Conservation (phyloP, 1,140 invertebrate species). For the Neodiprion fabricii region DNA sequence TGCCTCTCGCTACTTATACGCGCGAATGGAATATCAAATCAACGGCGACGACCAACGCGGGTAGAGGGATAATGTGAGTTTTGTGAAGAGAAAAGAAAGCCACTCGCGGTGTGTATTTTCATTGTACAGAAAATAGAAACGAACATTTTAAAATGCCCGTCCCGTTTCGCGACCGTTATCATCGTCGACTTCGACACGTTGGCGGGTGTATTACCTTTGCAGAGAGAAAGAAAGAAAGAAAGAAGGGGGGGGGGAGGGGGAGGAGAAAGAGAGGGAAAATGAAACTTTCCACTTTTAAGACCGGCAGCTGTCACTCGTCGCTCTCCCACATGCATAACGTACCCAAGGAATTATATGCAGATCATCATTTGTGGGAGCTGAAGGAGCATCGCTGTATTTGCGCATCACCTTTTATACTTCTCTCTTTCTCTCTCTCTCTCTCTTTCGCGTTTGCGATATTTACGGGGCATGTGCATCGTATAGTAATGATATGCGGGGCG, state of each 20-base stretch:
- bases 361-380: neutral
- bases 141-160: neutral
- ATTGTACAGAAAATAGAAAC: neutral
- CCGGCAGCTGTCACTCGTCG: constrained; percentile 19
- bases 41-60: too few relatives aligned
- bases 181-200: neutral
- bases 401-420: neutral
- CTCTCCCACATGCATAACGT: constrained; percentile 20
- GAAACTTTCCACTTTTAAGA: constrained; percentile 6
- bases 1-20: too few relatives aligned
- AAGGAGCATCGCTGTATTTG: neutral
- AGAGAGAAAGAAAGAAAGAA: constrained; percentile 11
- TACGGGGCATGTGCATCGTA: neutral
- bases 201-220: neutral
- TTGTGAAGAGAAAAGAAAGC: neutral
- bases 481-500: neutral
- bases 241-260: neutral
- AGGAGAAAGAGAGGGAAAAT: constrained; percentile 16
- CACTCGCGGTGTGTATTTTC: neutral
- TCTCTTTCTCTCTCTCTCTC: neutral
- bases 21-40: too few relatives aligned
- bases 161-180: neutral
- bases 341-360: neutral
- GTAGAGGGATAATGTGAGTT: too few relatives aligned
- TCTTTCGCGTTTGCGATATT: too few relatives aligned